Conservation (phyloP, 2,888 invertebrate genomes). For the Mimumesa dahlbomi region DNA sequence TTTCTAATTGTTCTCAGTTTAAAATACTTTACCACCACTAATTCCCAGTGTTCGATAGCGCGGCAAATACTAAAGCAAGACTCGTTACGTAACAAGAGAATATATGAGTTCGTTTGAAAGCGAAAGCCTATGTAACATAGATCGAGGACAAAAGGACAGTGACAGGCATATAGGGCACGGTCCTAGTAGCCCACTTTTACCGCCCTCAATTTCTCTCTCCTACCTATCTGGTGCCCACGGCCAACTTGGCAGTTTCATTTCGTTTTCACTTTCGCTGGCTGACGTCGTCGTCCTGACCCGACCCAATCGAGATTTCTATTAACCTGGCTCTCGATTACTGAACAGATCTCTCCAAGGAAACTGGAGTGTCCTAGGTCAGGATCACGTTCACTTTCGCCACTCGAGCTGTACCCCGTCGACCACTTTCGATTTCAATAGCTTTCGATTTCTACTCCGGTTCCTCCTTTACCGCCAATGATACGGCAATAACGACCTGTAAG, state of each 20-base stretch:
- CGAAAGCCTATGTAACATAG: background rate
- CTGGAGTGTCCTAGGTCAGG: conserved; percentile 62
- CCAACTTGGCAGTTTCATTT: conserved; percentile 47
- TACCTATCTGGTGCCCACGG: conserved; percentile 31
- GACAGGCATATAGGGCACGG: conserved; percentile 48
- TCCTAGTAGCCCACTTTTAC: conserved; percentile 61
- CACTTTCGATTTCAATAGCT: conserved; percentile 52
- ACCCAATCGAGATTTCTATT: conserved; percentile 63
- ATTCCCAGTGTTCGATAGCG: too few relatives aligned
- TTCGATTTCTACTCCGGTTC: conserved; percentile 39
- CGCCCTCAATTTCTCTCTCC: conserved; percentile 59
- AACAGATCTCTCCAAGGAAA: conserved; percentile 50
- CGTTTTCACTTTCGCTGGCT: conserved; percentile 63
- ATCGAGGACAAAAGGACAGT: conserved; percentile 38
- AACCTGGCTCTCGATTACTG: conserved; percentile 38
- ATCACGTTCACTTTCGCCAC: conserved; percentile 59
- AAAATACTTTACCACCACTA: too few relatives aligned
- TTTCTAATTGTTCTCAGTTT: too few relatives aligned
- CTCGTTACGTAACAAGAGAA: too few relatives aligned
- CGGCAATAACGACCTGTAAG: too few relatives aligned
- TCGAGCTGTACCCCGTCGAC: conserved; percentile 6
- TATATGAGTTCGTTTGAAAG: too few relatives aligned
- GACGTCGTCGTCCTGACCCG: conserved; percentile 53
- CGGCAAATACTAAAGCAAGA: too few relatives aligned
- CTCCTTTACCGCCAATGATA: background rate